phyloP scores from a whole-genome alignment of 1,140 invertebrate species.

The Trachymyrmex cornetzi region DNA sequence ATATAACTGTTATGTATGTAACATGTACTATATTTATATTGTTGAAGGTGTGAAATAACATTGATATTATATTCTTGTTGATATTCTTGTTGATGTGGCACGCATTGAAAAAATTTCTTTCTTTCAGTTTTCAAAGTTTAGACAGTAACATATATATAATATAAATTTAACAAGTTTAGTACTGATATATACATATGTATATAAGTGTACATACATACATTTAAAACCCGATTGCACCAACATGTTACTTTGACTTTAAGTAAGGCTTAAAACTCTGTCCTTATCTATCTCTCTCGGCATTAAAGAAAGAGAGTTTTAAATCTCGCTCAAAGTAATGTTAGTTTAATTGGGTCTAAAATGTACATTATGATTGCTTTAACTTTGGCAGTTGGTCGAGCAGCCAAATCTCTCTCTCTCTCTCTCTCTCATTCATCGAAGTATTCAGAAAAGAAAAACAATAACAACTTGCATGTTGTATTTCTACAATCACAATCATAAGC shows the following conservation, averaged over 20 bases:
- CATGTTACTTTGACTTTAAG: too few relatives aligned
- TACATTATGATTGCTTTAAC: conserved; percentile 34
- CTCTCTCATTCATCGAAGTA: neutral
- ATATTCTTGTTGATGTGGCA: neutral
- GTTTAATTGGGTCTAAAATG: neutral
- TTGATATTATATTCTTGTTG: too few relatives aligned
- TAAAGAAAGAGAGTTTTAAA: too few relatives aligned
- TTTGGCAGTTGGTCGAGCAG: conserved; percentile 21
- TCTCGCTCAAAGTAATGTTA: too few relatives aligned
- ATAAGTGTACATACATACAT: conserved; percentile 2
- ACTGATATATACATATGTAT: neutral
- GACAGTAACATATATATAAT: conserved; percentile 12
- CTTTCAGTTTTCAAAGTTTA: conserved; percentile 22
- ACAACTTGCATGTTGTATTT: neutral
- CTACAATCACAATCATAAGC: neutral
- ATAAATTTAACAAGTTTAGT: conserved; percentile 20
- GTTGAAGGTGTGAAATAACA: too few relatives aligned
- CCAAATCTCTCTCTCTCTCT: neutral
- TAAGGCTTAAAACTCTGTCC: too few relatives aligned
- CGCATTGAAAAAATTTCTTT: neutral
- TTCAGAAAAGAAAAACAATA: neutral
- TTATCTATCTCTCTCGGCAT: too few relatives aligned
- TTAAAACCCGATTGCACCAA: neutral
- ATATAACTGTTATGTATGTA: too few relatives aligned
- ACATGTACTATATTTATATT: too few relatives aligned